Conservation (phyloP, 2,797 vertebrate genomes). For the Sphenopsis melanotis region DNA sequence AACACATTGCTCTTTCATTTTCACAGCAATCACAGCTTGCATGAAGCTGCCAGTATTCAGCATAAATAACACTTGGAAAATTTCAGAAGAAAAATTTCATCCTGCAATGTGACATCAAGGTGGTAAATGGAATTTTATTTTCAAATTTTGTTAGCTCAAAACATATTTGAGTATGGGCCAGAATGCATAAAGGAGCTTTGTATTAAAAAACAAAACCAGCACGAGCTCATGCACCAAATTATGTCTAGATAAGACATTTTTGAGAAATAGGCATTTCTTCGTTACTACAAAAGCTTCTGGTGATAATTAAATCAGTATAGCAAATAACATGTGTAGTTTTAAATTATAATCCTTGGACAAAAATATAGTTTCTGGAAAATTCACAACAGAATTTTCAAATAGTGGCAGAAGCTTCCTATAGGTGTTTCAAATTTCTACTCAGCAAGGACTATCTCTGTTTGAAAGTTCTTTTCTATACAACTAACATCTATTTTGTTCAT, state of each 20-base stretch:
- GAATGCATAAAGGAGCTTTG: not conserved
- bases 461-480: not conserved
- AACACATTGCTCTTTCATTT: not conserved
- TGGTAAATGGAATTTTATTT: not conserved
- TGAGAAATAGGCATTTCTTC: not conserved
- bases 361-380: not conserved
- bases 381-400: not conserved
- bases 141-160: not conserved
- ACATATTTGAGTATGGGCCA: not conserved
- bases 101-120: not conserved
- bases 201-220: not conserved
- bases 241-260: not conserved
- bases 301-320: not conserved
- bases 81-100: not conserved
- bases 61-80: not conserved
- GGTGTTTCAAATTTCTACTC: not conserved
- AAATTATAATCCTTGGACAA: not conserved
- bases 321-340: not conserved
- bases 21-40: not conserved
- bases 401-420: not conserved
- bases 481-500: not conserved
- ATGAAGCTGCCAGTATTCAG: not conserved
- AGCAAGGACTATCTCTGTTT: not conserved
- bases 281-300: not conserved
- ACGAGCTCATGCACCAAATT: not conserved